These are phyloP conservation scores for Drosophila busckii DNA, from an alignment of 1,140 invertebrate genomes.

Conservation along the genomic window DNA sequence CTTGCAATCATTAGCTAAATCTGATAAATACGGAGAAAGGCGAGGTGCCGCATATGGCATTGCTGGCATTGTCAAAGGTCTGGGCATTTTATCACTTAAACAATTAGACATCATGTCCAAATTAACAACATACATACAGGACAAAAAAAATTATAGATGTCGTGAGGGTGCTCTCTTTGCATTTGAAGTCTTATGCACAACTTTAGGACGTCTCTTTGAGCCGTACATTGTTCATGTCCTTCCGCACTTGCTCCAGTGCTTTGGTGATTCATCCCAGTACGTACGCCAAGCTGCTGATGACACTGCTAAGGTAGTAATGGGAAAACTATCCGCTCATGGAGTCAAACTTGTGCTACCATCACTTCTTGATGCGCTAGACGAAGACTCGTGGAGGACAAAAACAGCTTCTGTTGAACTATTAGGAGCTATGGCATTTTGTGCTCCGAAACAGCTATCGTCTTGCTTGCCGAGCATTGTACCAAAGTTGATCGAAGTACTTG, in stretches of 20 bases:
- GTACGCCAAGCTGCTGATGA: constrained; percentile 95
- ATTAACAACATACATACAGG: constrained; percentile 95
- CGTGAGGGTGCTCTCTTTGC: constrained; percentile 98
- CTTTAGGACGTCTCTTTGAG: constrained; percentile 97
- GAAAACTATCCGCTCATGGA: constrained; percentile 96
- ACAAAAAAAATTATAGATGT: constrained; percentile 96
- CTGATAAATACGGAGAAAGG: constrained; percentile 96
- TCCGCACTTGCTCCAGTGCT: constrained; percentile 95
- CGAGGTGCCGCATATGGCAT: constrained; percentile 93
- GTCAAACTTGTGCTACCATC: constrained; percentile 97
- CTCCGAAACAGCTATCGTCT: constrained; percentile 98
- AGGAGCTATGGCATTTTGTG: constrained; percentile 98
- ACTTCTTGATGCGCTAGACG: constrained; percentile 94
- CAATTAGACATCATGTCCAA: constrained; percentile 97
- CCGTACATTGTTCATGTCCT: constrained; percentile 99
- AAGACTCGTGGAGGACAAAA: constrained; percentile 99
- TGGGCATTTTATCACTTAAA: constrained; percentile 97
- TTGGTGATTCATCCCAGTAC: constrained; percentile 96
- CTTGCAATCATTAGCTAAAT: constrained; percentile 92
- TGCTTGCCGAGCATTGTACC: constrained; percentile 99
- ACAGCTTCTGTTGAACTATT: constrained; percentile 97
- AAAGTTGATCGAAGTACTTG: constrained; percentile 97
- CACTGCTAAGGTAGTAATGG: constrained; percentile 97
- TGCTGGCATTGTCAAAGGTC: constrained; percentile 94
- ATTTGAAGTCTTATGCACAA: constrained; percentile 97